These are phyloP conservation scores for Aspiorhynchus laticeps DNA, from an alignment of 2,113 vertebrate species.

Conservation along the genomic window DNA sequence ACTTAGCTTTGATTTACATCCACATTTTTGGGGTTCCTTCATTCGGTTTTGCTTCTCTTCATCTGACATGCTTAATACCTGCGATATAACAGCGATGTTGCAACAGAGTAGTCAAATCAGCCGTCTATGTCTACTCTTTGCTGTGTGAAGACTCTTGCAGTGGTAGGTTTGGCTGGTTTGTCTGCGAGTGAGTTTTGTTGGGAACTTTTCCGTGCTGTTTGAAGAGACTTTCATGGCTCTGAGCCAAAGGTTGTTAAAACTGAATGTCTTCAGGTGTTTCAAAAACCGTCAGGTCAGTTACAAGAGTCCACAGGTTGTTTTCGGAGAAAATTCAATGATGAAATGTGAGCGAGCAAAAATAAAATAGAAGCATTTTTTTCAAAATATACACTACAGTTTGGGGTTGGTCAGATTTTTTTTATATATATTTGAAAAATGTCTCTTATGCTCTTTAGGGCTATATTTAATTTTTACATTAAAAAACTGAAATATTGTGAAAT, in stretches of 20 bases:
- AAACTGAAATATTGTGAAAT: background rate
- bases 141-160: background rate
- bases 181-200: slow-evolving; percentile 5
- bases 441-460: background rate
- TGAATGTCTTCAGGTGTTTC: slow-evolving; percentile 13
- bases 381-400: background rate
- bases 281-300: slow-evolving; percentile 23
- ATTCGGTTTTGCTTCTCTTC: background rate
- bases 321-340: background rate
- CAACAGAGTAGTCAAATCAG: background rate
- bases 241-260: slow-evolving; percentile 10
- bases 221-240: slow-evolving; percentile 3
- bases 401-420: background rate
- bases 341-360: background rate
- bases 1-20: slow-evolving; percentile 30
- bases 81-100: background rate
- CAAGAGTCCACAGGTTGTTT: background rate
- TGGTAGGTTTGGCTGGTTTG: slow-evolving; percentile 8
- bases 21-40: background rate
- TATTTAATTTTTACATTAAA: background rate
- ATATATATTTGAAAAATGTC: background rate
- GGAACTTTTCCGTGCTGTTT: slow-evolving; percentile 6
- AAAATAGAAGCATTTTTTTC: background rate
- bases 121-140: background rate
- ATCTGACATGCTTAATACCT: slow-evolving; percentile 6